Percentiles rank a stretch among this genome's conserved stretches.
Conservation (phyloP, 1,140 invertebrate genomes). For the Idris sp. region DNA sequence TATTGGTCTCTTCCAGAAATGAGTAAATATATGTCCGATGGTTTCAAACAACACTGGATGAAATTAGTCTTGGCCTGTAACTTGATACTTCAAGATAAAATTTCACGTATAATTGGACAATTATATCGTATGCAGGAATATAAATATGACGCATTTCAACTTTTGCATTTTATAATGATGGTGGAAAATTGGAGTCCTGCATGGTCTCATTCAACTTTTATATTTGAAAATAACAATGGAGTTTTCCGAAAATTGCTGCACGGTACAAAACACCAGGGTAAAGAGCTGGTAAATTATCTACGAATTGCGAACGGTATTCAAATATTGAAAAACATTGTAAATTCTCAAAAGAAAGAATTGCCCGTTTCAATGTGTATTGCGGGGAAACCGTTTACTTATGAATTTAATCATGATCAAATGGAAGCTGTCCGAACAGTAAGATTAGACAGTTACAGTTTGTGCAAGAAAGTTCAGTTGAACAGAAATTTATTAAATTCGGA, state of each 20-base stretch:
- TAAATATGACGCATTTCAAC: constrained; percentile 45
- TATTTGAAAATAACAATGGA: constrained; percentile 46
- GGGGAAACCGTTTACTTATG: no score
- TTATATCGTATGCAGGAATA: constrained; percentile 23
- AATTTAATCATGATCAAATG: no score
- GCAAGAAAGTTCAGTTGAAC: no score
- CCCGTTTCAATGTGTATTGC: no score
- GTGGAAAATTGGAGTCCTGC: constrained; percentile 39
- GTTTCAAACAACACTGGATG: constrained; percentile 38
- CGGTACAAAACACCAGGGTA: constrained; percentile 22
- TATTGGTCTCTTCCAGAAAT: constrained; percentile 25
- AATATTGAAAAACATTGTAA: constrained; percentile 12
- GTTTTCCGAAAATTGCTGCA: constrained; percentile 24
- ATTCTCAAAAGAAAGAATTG: no score
- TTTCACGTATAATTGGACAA: constrained; percentile 1
- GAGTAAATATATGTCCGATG: constrained; percentile 11
- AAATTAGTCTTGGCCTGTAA: constrained; percentile 3
- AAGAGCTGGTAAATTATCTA: constrained; percentile 16
- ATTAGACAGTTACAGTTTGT: no score
- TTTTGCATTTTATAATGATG: constrained; percentile 22
- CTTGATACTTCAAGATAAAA: constrained; percentile 12
- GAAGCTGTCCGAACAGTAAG: no score
- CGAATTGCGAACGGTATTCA: constrained; percentile 2
- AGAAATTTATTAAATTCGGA: no score
- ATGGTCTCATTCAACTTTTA: constrained; percentile 23